A percentile compares a stretch with the other conserved stretches of the same genome.
Evolutionary conservation across 2,113 vertebrate species (phyloP).

Genomic region (Oxygymnocypris stewartii): DNA sequence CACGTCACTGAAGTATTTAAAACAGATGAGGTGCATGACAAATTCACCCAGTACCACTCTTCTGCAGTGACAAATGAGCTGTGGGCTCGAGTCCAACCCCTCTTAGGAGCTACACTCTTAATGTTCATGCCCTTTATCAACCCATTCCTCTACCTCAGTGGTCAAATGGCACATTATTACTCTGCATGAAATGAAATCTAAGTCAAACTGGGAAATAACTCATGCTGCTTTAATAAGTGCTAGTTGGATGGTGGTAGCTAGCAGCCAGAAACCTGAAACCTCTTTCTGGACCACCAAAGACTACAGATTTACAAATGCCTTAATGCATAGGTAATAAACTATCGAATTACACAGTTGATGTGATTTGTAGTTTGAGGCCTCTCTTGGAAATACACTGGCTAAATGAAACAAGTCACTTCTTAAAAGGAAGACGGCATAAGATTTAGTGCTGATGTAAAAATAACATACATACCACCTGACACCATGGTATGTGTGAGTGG

Average conservation of each 20-base stretch:
- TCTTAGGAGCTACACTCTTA: conserved; percentile 18
- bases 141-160: neutral
- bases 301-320: conserved; percentile 14
- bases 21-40: conserved; percentile 15
- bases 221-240: conserved; percentile 34
- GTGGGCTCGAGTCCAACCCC: neutral
- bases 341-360: neutral
- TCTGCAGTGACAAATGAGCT: conserved; percentile 12
- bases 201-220: conserved; percentile 39
- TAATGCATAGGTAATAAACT: neutral
- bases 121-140: conserved; percentile 15
- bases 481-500: neutral
- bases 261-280: conserved; percentile 39
- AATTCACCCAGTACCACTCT: neutral
- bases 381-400: neutral
- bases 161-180: conserved; percentile 13
- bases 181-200: neutral
- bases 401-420: neutral
- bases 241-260: neutral
- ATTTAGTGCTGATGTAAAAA: neutral
- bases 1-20: conserved; percentile 2
- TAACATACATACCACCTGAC: neutral
- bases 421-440: neutral
- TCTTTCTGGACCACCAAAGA: conserved; percentile 26
- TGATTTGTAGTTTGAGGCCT: neutral